Conservation (phyloP, 2,113 vertebrate genomes). For the Mohoua ochrocephala region DNA sequence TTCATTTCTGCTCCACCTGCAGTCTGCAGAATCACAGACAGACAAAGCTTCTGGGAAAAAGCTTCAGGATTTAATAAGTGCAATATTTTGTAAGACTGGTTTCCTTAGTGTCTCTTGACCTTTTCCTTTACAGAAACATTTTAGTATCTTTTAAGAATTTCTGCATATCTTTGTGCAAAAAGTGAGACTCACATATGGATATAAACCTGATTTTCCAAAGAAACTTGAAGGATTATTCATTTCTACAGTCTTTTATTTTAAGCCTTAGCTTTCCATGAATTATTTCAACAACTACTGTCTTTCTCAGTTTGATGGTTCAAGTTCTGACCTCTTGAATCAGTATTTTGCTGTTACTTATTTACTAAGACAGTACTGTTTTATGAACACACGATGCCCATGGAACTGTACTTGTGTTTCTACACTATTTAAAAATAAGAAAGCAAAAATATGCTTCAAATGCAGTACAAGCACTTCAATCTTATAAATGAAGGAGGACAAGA, state of each 20-base stretch:
- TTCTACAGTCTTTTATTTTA: neutral
- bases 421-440: neutral
- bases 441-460: neutral
- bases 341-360: neutral
- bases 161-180: neutral
- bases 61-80: neutral
- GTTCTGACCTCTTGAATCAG: neutral
- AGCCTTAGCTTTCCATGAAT: neutral
- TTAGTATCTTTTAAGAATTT: neutral
- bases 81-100: neutral
- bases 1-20: neutral
- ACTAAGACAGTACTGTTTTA: neutral
- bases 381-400: rapidly evolving
- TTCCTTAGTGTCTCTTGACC: neutral
- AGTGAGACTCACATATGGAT: neutral
- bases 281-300: neutral
- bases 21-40: neutral
- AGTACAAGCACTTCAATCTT: neutral
- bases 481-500: neutral
- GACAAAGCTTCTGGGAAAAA: neutral
- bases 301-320: neutral
- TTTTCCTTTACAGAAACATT: neutral
- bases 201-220: neutral
- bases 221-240: neutral
- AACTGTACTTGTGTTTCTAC: neutral